These are phyloP conservation scores for Vimba vimba DNA, from an alignment of 2,113 vertebrate species.

Conservation along the genomic window DNA sequence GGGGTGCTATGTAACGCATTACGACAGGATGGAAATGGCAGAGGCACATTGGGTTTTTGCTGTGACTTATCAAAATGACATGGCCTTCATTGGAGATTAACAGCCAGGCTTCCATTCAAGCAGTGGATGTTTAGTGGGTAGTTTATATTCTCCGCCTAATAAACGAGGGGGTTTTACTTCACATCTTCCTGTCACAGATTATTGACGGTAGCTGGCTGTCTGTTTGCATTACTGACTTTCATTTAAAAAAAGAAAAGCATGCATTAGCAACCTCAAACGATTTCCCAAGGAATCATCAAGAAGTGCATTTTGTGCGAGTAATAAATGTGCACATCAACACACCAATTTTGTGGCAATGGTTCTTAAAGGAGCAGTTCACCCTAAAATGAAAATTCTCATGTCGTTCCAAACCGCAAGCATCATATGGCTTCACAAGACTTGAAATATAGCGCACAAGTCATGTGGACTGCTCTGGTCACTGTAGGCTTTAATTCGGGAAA, in stretches of 20 bases:
- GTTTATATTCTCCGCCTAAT: slow-evolving; percentile 4
- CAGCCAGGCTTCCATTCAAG: slow-evolving; percentile 17
- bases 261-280: slow-evolving; percentile 14
- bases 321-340: slow-evolving; percentile 19
- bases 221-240: slow-evolving; percentile 7
- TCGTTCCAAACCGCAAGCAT: neutral
- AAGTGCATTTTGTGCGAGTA: slow-evolving; percentile 29
- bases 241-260: neutral
- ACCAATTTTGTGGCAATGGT: neutral
- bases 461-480: neutral
- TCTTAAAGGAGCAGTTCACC: neutral
- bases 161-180: neutral
- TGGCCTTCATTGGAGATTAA: neutral
- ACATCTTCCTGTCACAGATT: neutral
- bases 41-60: slow-evolving; percentile 35
- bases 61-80: slow-evolving; percentile 18
- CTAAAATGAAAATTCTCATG: neutral
- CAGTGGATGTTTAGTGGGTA: neutral
- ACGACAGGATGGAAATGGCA: slow-evolving; percentile 8
- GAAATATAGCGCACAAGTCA: neutral
- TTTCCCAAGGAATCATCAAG: neutral
- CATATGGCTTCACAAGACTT: neutral
- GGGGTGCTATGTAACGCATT: neutral
- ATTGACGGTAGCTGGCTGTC: neutral
- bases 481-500: neutral